Percentiles rank a stretch among this genome's conserved stretches.
These are phyloP conservation scores for Amphiura filiformis DNA, from an alignment of 35 echinoderm and acorn worm species.

Conservation along the genomic window DNA sequence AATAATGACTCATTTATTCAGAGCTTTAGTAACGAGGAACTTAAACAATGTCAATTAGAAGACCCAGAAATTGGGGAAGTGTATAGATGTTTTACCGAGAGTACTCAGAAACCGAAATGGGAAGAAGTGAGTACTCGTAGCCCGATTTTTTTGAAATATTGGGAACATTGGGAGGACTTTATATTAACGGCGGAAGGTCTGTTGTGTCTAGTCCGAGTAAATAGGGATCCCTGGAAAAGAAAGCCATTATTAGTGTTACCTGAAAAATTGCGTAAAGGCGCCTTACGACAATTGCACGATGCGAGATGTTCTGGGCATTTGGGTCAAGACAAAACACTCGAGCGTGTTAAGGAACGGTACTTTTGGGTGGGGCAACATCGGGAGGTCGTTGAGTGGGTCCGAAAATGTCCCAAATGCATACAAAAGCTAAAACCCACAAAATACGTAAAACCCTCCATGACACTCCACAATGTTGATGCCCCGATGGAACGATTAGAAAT, in stretches of 20 bases:
- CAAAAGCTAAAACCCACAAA: not conserved
- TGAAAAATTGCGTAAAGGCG: not conserved
- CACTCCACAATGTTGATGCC: conserved; percentile 2
- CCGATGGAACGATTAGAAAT: conserved; percentile 33
- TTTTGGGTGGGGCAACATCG: not conserved
- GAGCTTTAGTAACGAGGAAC: too few relatives aligned
- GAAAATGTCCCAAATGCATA: not conserved
- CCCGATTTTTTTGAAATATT: too few relatives aligned
- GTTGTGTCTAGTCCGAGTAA: too few relatives aligned
- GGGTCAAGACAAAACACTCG: not conserved
- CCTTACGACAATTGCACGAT: not conserved
- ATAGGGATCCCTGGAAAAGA: not conserved
- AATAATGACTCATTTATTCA: too few relatives aligned
- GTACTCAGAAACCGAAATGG: too few relatives aligned
- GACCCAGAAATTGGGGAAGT: too few relatives aligned
- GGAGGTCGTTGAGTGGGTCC: not conserved
- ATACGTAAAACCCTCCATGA: not conserved
- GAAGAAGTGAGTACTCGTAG: too few relatives aligned
- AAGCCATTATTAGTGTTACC: not conserved
- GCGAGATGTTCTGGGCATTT: not conserved
- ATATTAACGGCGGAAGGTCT: too few relatives aligned
- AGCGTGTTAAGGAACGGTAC: not conserved
- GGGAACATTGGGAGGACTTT: too few relatives aligned
- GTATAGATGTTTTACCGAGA: too few relatives aligned
- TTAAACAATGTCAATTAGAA: too few relatives aligned